These are phyloP conservation scores for Intellagama lesueurii DNA, from an alignment of 2,797 vertebrate genomes.

Conservation along the genomic window DNA sequence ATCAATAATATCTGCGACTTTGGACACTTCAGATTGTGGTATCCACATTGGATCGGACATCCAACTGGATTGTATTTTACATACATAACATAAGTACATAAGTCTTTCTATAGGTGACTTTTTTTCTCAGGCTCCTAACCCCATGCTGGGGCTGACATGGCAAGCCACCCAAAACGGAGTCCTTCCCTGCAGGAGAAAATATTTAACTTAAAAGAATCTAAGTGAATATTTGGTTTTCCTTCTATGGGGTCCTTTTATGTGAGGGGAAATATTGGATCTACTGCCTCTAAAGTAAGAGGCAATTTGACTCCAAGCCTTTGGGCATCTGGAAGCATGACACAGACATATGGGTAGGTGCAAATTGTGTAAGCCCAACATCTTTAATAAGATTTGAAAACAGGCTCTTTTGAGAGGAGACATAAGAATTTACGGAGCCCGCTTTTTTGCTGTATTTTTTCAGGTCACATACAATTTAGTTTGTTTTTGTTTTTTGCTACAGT, in stretches of 20 bases:
- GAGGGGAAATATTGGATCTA: not conserved
- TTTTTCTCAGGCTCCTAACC: not conserved
- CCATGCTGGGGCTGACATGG: not conserved
- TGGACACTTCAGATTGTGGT: no score
- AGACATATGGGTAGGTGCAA: not conserved
- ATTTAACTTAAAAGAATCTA: not conserved
- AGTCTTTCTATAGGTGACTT: not conserved
- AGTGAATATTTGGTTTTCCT: not conserved
- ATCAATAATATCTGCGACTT: no score
- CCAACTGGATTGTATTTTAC: no score
- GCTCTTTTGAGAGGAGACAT: not conserved
- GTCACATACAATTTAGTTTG: not conserved
- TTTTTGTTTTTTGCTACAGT: not conserved
- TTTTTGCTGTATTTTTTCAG: not conserved
- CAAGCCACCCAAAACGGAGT: not conserved
- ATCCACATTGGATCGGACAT: no score
- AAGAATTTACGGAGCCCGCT: not conserved
- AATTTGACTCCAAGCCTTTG: not conserved
- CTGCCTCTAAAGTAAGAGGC: not conserved
- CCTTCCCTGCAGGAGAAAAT: not conserved
- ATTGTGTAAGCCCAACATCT: not conserved
- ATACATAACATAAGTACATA: no score
- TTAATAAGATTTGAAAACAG: not conserved
- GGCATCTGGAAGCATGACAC: not conserved
- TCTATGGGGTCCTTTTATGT: not conserved